phyloP scores from a whole-genome alignment of 2,797 vertebrate species.

The Molothrus ater region DNA sequence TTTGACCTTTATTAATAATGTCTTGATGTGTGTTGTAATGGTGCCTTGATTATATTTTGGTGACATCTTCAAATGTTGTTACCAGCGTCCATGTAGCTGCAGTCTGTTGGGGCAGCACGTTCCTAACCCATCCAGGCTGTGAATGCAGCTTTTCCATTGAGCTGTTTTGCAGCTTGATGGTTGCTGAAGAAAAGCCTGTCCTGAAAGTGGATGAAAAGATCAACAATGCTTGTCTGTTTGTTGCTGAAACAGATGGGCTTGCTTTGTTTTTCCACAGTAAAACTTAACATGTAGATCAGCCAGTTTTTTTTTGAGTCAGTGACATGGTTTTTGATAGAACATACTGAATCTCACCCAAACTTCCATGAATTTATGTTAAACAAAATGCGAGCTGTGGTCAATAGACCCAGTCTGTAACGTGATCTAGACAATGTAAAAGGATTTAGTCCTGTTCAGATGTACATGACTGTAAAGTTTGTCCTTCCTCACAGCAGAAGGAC shows the following conservation, averaged over 20 bases:
- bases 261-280: background rate
- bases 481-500: background rate
- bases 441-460: background rate
- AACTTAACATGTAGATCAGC: background rate
- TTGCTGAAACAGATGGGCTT: background rate
- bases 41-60: background rate
- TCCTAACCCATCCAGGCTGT: background rate
- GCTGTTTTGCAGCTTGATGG: background rate
- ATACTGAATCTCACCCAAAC: rapidly evolving
- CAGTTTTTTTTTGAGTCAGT: background rate
- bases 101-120: background rate
- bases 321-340: background rate
- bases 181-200: background rate
- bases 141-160: background rate
- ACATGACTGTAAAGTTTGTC: background rate
- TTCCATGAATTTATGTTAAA: background rate
- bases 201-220: background rate
- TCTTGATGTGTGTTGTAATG: background rate
- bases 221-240: background rate
- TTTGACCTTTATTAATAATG: background rate
- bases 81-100: rapidly evolving
- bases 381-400: background rate
- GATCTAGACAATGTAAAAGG: background rate
- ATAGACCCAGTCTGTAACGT: rapidly evolving
- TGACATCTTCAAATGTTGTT: background rate